Evolutionary conservation across 2,888 invertebrate species (phyloP).

Genomic region (Drosophila flavopinicola): DNA sequence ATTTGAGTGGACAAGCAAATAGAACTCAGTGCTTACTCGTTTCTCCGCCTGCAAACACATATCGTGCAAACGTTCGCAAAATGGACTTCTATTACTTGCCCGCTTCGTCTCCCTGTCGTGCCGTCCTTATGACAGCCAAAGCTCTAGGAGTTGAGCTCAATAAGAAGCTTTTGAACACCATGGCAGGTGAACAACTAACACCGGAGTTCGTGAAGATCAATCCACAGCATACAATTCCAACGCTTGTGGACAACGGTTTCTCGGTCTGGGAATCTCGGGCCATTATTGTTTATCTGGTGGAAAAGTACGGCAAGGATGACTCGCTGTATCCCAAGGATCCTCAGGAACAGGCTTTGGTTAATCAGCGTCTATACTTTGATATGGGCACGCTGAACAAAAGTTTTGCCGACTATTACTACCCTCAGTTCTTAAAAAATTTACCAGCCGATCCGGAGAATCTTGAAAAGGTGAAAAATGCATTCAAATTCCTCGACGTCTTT

Average conservation of each 20-base stretch:
- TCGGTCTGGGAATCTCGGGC: slow-evolving; percentile 92
- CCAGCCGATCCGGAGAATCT: slow-evolving; percentile 15
- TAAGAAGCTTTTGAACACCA: slow-evolving; percentile 86
- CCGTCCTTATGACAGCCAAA: slow-evolving; percentile 87
- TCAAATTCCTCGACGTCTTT: slow-evolving; percentile 10
- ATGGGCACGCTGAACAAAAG: slow-evolving; percentile 39
- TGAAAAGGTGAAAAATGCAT: slow-evolving; percentile 17
- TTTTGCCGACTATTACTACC: slow-evolving; percentile 26
- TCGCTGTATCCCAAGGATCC: slow-evolving; percentile 84
- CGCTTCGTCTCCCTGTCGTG: slow-evolving; percentile 87
- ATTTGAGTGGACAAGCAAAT: background rate
- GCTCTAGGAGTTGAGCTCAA: slow-evolving; percentile 88
- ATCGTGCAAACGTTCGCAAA: slow-evolving; percentile 15
- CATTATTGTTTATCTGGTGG: slow-evolving; percentile 90
- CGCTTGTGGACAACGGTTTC: slow-evolving; percentile 92
- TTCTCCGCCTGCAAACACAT: background rate
- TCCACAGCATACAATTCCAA: slow-evolving; percentile 93
- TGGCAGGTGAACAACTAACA: slow-evolving; percentile 87
- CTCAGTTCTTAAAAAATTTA: slow-evolving; percentile 1
- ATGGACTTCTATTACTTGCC: slow-evolving; percentile 87
- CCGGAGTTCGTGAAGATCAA: slow-evolving; percentile 90
- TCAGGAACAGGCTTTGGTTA: slow-evolving; percentile 34
- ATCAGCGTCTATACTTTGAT: slow-evolving; percentile 48
- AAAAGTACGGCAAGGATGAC: slow-evolving; percentile 91
- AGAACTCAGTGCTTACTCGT: slow-evolving; percentile 9